Conservation (phyloP, 2,797 vertebrate genomes). For the Allobates femoralis region DNA sequence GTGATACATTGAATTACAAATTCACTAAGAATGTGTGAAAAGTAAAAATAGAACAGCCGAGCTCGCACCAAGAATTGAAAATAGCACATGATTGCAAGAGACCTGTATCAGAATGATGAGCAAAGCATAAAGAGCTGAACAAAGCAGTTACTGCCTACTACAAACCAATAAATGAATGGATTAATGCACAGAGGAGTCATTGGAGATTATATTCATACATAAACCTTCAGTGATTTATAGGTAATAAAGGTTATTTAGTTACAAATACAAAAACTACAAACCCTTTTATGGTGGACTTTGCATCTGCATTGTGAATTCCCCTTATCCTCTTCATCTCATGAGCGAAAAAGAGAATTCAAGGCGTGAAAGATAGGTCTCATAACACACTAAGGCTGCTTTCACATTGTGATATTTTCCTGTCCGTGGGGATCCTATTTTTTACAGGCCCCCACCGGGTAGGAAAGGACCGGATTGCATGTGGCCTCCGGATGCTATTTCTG, state of each 20-base stretch:
- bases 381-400: too few relatives aligned
- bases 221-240: neutral
- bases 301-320: too few relatives aligned
- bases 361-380: too few relatives aligned
- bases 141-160: neutral
- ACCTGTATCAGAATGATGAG: constrained; percentile 19
- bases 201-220: neutral
- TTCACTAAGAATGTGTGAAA: constrained; percentile 50
- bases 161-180: neutral
- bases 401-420: too few relatives aligned
- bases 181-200: neutral
- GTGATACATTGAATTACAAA: constrained; percentile 48
- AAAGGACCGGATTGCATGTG: too few relatives aligned
- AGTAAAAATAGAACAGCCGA: constrained; percentile 55
- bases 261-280: neutral
- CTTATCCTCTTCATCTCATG: too few relatives aligned
- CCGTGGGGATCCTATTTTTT: too few relatives aligned
- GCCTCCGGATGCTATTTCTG: too few relatives aligned
- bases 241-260: neutral
- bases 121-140: neutral
- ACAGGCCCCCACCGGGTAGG: too few relatives aligned
- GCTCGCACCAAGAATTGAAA: constrained; percentile 36
- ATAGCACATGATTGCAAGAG: constrained; percentile 49
- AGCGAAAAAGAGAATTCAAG: too few relatives aligned
- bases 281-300: too few relatives aligned